Evolutionary conservation across 2,797 vertebrate species (phyloP).

Genomic region (Platyrinchus mystaceus): DNA sequence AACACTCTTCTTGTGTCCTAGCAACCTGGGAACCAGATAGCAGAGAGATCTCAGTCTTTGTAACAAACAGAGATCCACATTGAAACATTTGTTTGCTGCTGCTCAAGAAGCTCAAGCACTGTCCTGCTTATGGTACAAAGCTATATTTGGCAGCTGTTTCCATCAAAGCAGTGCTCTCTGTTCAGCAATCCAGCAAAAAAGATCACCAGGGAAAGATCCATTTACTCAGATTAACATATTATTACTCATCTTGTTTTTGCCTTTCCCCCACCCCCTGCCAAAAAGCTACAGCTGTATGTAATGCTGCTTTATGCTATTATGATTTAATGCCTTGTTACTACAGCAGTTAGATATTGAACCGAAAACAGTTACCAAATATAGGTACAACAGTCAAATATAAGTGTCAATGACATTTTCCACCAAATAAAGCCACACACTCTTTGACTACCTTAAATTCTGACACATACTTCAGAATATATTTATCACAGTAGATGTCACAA

Average conservation of each 20-base stretch:
- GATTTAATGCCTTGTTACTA: not conserved
- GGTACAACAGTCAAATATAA: not conserved
- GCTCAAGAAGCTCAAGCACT: not conserved
- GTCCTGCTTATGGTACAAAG: not conserved
- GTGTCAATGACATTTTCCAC: not conserved
- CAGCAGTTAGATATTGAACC: not conserved
- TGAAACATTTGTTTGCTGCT: not conserved
- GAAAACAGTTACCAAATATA: not conserved
- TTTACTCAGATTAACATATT: not conserved
- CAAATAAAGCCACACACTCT: not conserved
- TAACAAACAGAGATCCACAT: not conserved
- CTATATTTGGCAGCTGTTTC: not conserved
- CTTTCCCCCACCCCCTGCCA: fast-evolving
- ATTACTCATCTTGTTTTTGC: not conserved
- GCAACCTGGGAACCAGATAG: constrained; percentile 8
- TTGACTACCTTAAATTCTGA: not conserved
- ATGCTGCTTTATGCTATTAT: not conserved
- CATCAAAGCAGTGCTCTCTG: not conserved
- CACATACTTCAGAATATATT: not conserved
- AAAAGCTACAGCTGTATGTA: not conserved
- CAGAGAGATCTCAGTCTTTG: not conserved
- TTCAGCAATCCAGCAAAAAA: not conserved
- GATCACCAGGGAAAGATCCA: not conserved
- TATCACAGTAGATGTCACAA: not conserved
- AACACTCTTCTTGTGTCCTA: constrained; percentile 13